phyloP scores from a whole-genome alignment of 2,113 vertebrate genomes.

The Narcine bancroftii region DNA sequence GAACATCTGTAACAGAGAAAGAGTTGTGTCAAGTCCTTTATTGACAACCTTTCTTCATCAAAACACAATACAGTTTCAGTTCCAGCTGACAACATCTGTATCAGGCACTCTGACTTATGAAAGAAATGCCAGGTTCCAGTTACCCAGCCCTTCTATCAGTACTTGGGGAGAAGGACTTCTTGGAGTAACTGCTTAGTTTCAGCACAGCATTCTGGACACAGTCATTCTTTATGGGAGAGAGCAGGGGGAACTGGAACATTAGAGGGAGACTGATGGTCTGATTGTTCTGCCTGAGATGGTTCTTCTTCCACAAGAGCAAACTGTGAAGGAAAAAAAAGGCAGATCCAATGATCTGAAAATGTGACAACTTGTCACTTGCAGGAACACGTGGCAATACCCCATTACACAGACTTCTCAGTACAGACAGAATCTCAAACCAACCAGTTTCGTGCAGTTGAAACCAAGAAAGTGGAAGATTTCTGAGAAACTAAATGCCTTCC shows the following conservation, averaged over 20 bases:
- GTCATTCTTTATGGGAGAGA: too few relatives aligned
- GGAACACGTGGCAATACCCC: not conserved
- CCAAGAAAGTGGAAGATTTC: not conserved
- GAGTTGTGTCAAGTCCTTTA: slow-evolving; percentile 7
- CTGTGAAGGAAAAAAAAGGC: not conserved
- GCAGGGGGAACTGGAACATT: too few relatives aligned
- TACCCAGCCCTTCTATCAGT: not conserved
- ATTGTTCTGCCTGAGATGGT: not conserved
- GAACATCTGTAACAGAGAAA: slow-evolving; percentile 70
- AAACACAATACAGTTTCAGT: not conserved
- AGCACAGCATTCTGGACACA: not conserved
- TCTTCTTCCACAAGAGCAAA: not conserved
- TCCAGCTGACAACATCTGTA: not conserved
- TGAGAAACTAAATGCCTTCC: not conserved
- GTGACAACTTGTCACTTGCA: not conserved
- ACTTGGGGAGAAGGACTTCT: too few relatives aligned
- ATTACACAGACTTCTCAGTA: not conserved
- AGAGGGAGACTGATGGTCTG: not conserved
- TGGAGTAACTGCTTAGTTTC: not conserved
- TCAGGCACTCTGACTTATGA: not conserved
- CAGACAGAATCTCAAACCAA: not conserved
- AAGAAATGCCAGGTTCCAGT: not conserved
- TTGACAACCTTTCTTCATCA: not conserved
- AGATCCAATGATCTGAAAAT: not conserved
- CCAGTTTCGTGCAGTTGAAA: not conserved